phyloP scores from a whole-genome alignment of 2,888 invertebrate genomes.

The Dryomyza anilis region DNA sequence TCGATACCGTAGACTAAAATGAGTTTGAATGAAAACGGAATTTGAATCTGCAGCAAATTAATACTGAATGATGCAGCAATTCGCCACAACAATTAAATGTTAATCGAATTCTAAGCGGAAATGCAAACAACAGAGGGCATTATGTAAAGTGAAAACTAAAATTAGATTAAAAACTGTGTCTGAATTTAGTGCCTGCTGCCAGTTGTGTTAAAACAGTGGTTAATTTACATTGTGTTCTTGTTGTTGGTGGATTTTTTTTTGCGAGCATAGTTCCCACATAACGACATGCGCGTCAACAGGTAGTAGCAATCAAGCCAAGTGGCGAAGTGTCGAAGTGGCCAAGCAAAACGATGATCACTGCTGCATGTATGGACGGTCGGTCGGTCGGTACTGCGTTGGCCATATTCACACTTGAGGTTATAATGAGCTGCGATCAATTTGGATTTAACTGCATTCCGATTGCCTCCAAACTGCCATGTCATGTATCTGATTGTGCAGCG shows the following conservation, averaged over 20 bases:
- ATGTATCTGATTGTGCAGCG: slow-evolving; percentile 17
- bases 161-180: slow-evolving; percentile 4
- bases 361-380: background rate
- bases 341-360: background rate
- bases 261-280: background rate
- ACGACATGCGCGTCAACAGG: background rate
- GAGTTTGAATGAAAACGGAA: too few species aligned
- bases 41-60: background rate
- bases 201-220: too few species aligned
- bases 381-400: slow-evolving; percentile 17
- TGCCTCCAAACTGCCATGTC: slow-evolving; percentile 42
- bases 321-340: background rate
- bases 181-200: background rate
- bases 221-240: too few species aligned
- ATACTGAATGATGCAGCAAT: background rate
- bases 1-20: too few species aligned
- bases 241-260: background rate
- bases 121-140: background rate
- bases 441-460: slow-evolving; percentile 55
- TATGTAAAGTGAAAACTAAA: background rate
- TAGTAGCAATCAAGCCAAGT: too few species aligned
- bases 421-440: slow-evolving; percentile 55
- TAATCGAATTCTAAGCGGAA: slow-evolving; percentile 3
- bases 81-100: background rate
- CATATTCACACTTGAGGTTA: slow-evolving; percentile 34